Conservation (phyloP, 1,140 invertebrate species). For the Oncopodura yosiiana region DNA sequence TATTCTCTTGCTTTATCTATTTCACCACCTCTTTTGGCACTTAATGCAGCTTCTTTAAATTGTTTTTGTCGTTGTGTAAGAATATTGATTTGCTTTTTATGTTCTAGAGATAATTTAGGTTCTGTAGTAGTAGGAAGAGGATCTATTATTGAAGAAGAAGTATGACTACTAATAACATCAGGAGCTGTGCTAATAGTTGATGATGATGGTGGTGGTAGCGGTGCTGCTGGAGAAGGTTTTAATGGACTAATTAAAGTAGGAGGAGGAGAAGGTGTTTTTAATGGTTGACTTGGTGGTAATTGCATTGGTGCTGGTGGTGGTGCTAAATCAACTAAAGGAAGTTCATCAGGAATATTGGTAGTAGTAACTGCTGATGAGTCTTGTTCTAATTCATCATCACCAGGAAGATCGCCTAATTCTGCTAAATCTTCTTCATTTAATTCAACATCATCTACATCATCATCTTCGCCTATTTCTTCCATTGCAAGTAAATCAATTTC, state of each 20-base stretch:
- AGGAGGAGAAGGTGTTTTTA: slow-evolving; percentile 22
- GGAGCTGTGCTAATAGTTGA: background rate
- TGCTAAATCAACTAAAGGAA: slow-evolving; percentile 15
- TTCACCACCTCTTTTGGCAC: slow-evolving; percentile 70
- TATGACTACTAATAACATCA: background rate
- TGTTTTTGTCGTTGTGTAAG: slow-evolving; percentile 68
- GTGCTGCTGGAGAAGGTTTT: slow-evolving; percentile 1
- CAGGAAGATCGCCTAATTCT: too few species aligned
- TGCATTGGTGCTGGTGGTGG: slow-evolving; percentile 5
- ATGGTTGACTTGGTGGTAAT: slow-evolving; percentile 5
- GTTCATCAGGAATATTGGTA: slow-evolving; percentile 43
- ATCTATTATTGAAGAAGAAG: background rate
- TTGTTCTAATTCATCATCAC: too few species aligned
- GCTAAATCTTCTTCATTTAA: too few species aligned
- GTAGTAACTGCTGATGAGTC: too few species aligned
- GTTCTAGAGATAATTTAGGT: slow-evolving; percentile 41
- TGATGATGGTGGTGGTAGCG: background rate
- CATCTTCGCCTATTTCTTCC: too few species aligned
- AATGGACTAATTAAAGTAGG: slow-evolving; percentile 20
- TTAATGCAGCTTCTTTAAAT: slow-evolving; percentile 74
- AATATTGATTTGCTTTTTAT: slow-evolving; percentile 67
- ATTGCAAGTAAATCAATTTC: too few species aligned
- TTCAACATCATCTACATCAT: too few species aligned
- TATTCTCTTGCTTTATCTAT: slow-evolving; percentile 83
- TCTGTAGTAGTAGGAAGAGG: slow-evolving; percentile 23